phyloP scores from a whole-genome alignment of 2,113 vertebrate genomes.

The Chlorocebus sabaeus region DNA sequence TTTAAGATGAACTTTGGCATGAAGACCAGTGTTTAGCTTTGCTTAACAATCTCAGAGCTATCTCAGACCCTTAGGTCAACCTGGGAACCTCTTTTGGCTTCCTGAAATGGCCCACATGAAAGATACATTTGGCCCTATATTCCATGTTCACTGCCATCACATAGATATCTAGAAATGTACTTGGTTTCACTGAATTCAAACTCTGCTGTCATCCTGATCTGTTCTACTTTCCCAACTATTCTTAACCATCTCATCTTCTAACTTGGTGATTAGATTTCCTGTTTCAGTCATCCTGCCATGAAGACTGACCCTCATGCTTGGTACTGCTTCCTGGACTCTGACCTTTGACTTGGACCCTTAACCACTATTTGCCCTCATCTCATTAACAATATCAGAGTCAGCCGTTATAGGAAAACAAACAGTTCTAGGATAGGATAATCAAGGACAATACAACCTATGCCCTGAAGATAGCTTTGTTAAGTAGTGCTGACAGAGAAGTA shows the following conservation, averaged over 20 bases:
- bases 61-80: background rate
- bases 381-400: background rate
- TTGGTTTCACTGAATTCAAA: background rate
- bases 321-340: background rate
- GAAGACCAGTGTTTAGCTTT: background rate
- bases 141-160: fast-evolving
- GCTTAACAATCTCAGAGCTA: background rate
- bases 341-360: background rate
- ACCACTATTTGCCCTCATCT: background rate
- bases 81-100: background rate
- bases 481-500: background rate
- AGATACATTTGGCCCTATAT: background rate
- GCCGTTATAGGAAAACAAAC: background rate
- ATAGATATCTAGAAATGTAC: background rate
- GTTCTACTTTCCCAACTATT: background rate
- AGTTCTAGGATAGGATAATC: background rate
- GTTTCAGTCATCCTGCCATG: background rate
- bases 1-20: background rate
- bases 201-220: background rate
- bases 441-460: background rate
- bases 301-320: background rate
- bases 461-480: background rate
- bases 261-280: background rate
- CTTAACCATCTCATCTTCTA: background rate
- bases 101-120: background rate